These are phyloP conservation scores for Dendrolimus houi DNA, from an alignment of 2,888 invertebrate genomes.

Conservation along the genomic window DNA sequence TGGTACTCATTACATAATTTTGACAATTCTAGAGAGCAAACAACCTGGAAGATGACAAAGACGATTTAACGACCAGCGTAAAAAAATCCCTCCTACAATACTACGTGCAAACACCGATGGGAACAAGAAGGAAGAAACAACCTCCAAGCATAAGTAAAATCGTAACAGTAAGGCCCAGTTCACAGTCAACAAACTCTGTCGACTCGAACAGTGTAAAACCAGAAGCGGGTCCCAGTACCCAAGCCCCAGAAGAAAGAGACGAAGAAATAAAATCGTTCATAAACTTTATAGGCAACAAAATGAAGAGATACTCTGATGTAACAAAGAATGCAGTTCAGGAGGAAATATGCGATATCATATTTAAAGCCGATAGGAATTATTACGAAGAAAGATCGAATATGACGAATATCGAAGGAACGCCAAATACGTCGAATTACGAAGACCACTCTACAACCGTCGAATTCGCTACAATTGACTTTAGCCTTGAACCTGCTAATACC, in stretches of 20 bases:
- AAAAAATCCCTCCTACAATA: constrained; percentile 11
- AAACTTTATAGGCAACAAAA: constrained; percentile 31
- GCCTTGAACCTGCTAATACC: no score
- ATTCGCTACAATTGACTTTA: no score
- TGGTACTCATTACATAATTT: no score
- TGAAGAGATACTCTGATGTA: constrained; percentile 29
- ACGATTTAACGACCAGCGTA: constrained; percentile 7
- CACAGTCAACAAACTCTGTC: neutral
- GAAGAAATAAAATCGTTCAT: constrained; percentile 34
- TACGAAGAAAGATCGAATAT: constrained; percentile 12
- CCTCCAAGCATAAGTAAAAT: neutral
- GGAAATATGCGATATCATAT: constrained; percentile 35
- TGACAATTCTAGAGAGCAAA: no score
- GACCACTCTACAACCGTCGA: no score
- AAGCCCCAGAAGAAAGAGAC: constrained; percentile 15
- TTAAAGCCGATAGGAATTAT: constrained; percentile 30
- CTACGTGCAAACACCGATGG: constrained; percentile 7
- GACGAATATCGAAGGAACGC: no score
- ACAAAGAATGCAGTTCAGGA: constrained; percentile 32
- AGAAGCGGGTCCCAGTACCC: constrained; percentile 4
- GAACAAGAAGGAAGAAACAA: constrained; percentile 3
- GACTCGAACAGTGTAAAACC: neutral
- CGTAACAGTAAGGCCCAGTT: neutral
- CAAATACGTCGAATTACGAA: no score
- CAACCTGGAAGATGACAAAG: constrained; percentile 7